These are phyloP conservation scores for Melanitta fusca DNA, from an alignment of 2,797 vertebrate genomes.

Conservation along the genomic window DNA sequence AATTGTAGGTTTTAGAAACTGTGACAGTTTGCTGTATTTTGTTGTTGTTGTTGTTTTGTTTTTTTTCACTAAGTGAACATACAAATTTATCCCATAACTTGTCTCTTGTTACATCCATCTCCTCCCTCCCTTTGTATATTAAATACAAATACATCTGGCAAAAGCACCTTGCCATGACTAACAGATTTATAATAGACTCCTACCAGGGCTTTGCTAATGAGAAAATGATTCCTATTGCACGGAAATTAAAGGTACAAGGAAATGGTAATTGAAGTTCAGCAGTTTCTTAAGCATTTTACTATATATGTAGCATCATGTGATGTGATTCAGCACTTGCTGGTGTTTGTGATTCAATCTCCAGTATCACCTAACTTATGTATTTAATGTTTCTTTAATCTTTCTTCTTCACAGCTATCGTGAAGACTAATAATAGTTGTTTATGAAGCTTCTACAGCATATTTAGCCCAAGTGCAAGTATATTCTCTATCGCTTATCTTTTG, in stretches of 20 bases:
- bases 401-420: background rate
- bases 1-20: background rate
- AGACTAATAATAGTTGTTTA: background rate
- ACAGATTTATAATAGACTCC: background rate
- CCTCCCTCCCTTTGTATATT: background rate
- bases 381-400: background rate
- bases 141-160: background rate
- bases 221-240: background rate
- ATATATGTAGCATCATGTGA: background rate
- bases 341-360: background rate
- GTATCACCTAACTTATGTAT: background rate
- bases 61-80: background rate
- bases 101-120: background rate
- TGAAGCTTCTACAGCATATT: background rate
- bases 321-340: background rate
- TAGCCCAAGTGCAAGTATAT: background rate
- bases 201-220: background rate
- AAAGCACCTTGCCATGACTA: background rate
- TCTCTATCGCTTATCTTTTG: background rate
- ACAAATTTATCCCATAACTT: background rate
- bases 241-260: background rate
- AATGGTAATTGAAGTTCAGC: background rate
- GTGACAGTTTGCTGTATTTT: background rate
- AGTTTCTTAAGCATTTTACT: background rate
- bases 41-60: fast-evolving